Percentiles rank a stretch among this genome's conserved stretches.
Evolutionary conservation across 2,113 vertebrate species (phyloP).

Genomic region (Chaenogobius annularis): DNA sequence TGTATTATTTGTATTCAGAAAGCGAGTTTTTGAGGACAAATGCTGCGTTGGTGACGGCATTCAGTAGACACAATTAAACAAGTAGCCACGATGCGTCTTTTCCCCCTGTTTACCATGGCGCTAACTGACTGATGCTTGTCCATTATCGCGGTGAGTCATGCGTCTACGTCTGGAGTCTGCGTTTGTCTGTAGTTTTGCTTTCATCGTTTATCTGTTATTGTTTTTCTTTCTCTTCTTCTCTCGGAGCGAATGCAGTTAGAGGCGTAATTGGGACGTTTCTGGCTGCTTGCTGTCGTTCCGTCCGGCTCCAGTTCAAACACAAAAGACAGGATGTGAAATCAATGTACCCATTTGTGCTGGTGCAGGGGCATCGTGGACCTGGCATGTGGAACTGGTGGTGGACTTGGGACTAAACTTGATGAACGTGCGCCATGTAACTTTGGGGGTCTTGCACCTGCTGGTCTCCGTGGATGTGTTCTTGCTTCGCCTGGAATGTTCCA

Average conservation of each 20-base stretch:
- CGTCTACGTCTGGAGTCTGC: slow-evolving; percentile 15
- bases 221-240: slow-evolving; percentile 36
- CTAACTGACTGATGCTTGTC: slow-evolving; percentile 19
- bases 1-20: slow-evolving; percentile 3
- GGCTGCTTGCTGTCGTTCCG: slow-evolving; percentile 20
- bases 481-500: too few species aligned
- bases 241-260: slow-evolving; percentile 31
- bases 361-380: slow-evolving; percentile 10
- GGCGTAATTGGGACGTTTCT: slow-evolving; percentile 46
- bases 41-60: not conserved
- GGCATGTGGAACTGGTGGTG: not conserved
- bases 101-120: slow-evolving; percentile 12
- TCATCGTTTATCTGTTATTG: slow-evolving; percentile 30
- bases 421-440: too few species aligned
- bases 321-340: slow-evolving; percentile 68
- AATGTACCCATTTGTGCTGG: slow-evolving; percentile 25
- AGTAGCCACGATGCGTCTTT: not conserved
- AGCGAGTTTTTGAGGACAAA: slow-evolving; percentile 11
- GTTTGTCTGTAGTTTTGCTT: slow-evolving; percentile 41
- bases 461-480: too few species aligned
- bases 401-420: not conserved
- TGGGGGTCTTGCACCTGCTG: too few species aligned
- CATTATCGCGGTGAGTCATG: slow-evolving; percentile 40
- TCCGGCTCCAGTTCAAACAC: slow-evolving; percentile 30
- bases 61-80: slow-evolving; percentile 16